phyloP scores from a whole-genome alignment of 1,140 invertebrate species.

The Delia radicum region DNA sequence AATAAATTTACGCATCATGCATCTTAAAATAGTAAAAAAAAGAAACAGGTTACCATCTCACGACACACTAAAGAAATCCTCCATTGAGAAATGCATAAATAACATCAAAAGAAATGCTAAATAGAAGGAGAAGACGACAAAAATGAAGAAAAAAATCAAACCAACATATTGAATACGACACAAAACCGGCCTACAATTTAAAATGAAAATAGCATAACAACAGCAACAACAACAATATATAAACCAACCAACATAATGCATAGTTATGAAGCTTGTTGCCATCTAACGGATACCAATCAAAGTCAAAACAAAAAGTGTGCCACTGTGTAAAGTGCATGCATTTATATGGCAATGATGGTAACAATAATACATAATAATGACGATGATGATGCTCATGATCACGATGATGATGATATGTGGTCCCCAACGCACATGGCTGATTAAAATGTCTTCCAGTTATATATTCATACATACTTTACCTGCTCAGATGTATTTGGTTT shows the following conservation, averaged over 20 bases:
- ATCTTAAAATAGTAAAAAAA: not conserved
- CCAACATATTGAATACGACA: not conserved
- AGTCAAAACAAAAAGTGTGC: not conserved
- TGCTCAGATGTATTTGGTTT: not conserved
- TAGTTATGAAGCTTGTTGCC: not conserved
- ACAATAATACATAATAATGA: too few relatives aligned
- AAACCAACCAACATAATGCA: too few relatives aligned
- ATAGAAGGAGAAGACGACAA: not conserved
- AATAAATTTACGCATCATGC: not conserved
- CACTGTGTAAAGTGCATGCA: not conserved
- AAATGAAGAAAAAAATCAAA: not conserved
- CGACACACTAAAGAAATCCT: not conserved
- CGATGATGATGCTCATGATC: not conserved
- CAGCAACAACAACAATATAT: too few relatives aligned
- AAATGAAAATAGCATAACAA: not conserved
- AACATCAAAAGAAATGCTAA: not conserved
- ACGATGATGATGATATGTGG: not conserved
- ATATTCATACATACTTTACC: not conserved
- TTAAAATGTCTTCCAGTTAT: not conserved
- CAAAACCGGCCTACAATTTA: not conserved
- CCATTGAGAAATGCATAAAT: conserved; percentile 1
- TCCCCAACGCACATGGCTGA: not conserved
- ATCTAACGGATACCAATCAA: not conserved
- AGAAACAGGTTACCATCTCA: not conserved
- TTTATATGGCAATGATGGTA: not conserved